Conservation (phyloP, 2,113 vertebrate species). For the Heloderma charlesbogerti region DNA sequence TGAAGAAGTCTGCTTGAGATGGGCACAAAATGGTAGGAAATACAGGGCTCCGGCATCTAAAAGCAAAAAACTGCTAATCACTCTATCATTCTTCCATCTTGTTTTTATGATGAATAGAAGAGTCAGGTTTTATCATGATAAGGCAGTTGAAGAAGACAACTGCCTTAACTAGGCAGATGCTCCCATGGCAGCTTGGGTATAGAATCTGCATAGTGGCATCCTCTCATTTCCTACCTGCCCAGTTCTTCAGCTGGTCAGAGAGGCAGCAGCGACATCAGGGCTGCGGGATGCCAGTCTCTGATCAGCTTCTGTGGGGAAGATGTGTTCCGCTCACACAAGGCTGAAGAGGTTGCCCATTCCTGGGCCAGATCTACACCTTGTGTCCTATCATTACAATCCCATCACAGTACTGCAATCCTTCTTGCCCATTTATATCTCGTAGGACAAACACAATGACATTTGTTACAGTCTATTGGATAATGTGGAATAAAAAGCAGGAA, state of each 20-base stretch:
- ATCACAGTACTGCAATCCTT: no score
- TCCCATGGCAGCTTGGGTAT: not conserved
- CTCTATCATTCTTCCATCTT: not conserved
- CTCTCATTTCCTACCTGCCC: not conserved
- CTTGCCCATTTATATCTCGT: no score
- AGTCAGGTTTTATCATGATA: not conserved
- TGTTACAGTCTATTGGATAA: no score
- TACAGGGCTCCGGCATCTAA: not conserved
- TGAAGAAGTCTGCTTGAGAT: not conserved
- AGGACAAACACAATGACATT: no score
- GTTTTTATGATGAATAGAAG: not conserved
- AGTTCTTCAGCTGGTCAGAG: not conserved
- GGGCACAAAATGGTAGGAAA: not conserved
- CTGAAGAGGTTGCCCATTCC: not conserved
- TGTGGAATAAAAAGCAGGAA: no score
- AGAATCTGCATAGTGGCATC: not conserved
- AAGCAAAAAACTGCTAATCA: not conserved
- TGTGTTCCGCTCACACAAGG: not conserved
- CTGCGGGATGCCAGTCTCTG: not conserved
- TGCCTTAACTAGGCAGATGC: not conserved
- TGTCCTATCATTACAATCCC: no score
- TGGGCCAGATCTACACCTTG: not conserved
- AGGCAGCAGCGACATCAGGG: not conserved
- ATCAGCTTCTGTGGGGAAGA: not conserved
- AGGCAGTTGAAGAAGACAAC: not conserved